Evolutionary conservation across 2,113 vertebrate genomes (phyloP).

Genomic region (Poecile atricapillus): DNA sequence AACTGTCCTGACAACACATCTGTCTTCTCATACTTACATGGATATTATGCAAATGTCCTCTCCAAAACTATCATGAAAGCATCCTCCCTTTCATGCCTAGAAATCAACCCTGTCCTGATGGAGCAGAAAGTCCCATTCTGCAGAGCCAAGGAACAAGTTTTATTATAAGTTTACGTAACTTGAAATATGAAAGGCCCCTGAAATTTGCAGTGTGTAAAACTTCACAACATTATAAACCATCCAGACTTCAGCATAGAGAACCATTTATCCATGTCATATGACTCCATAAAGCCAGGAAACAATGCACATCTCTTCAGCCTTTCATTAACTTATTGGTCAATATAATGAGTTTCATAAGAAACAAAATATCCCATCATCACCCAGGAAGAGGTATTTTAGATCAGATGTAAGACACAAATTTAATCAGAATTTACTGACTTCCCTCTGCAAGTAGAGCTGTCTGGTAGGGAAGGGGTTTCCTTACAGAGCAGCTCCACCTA

Average conservation of each 20-base stretch:
- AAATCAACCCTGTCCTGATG: not conserved
- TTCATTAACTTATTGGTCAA: not conserved
- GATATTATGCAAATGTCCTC: not conserved
- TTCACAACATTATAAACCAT: not conserved
- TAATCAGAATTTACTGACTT: not conserved
- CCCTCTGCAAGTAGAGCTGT: not conserved
- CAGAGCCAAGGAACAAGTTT: conserved; percentile 2
- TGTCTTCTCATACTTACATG: not conserved
- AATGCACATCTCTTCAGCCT: conserved; percentile 17
- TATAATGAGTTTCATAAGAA: not conserved
- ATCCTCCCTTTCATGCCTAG: not conserved
- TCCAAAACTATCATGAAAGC: not conserved
- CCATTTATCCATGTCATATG: not conserved
- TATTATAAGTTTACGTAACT: conserved; percentile 30
- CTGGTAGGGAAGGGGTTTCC: not conserved
- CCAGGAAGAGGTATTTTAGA: not conserved
- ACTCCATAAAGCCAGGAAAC: not conserved
- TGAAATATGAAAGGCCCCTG: not conserved
- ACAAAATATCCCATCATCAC: not conserved
- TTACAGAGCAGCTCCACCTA: not conserved
- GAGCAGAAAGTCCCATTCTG: conserved; percentile 2
- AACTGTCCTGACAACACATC: not conserved
- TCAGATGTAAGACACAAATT: not conserved
- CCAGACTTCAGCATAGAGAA: not conserved
- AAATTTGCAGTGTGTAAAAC: conserved; percentile 36